Percentiles rank a stretch among this genome's conserved stretches.
These are phyloP conservation scores for Leucophenga varia DNA, from an alignment of 1,140 invertebrate genomes.

Conservation along the genomic window DNA sequence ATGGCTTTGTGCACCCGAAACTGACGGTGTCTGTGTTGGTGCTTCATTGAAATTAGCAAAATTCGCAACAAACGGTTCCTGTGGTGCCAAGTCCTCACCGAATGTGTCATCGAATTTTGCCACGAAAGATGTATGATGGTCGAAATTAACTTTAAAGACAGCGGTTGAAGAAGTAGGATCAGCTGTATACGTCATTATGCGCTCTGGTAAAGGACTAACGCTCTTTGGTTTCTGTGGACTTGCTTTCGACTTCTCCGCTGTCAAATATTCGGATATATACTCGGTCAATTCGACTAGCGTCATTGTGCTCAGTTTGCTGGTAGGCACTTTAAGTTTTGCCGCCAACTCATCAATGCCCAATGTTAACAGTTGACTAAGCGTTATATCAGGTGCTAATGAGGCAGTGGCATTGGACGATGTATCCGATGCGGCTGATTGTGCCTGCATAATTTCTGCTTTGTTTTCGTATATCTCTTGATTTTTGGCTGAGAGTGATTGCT, in stretches of 20 bases:
- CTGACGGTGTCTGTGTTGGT: conserved; percentile 50
- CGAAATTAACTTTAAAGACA: conserved; percentile 63
- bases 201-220: background rate
- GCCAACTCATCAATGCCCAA: conserved; percentile 79
- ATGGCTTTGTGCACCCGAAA: conserved; percentile 13
- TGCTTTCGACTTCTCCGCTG: conserved; percentile 53
- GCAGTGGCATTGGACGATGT: background rate
- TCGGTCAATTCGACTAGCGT: conserved; percentile 81
- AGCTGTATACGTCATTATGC: background rate
- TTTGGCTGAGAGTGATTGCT: conserved; percentile 28
- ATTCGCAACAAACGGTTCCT: conserved; percentile 61
- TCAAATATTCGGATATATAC: conserved; percentile 69
- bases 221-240: conserved; percentile 9
- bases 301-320: conserved; percentile 76
- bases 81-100: conserved; percentile 37
- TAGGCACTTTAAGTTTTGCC: conserved; percentile 71
- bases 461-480: conserved; percentile 50
- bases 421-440: conserved; percentile 31
- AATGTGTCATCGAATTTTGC: conserved; percentile 65
- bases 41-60: conserved; percentile 62
- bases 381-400: conserved; percentile 67
- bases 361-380: conserved; percentile 77
- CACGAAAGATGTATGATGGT: conserved; percentile 55
- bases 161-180: conserved; percentile 21
- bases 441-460: conserved; percentile 46